phyloP scores from a whole-genome alignment of 2,797 vertebrate species.

The Eulemur rubriventer region DNA sequence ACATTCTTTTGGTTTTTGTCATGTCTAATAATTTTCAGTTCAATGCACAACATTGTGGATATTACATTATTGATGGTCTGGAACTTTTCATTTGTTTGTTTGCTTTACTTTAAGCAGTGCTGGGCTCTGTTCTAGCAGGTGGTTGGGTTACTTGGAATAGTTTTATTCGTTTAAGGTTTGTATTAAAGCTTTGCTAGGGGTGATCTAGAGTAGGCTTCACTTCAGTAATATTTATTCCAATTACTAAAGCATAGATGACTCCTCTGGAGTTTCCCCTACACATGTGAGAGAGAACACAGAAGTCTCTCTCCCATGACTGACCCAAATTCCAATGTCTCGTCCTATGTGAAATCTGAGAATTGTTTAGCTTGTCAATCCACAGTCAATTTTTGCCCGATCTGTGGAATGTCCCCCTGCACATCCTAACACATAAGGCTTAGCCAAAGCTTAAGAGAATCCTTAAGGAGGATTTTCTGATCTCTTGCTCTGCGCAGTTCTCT shows the following conservation, averaged over 20 bases:
- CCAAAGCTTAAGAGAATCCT: not conserved
- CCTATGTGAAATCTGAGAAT: not conserved
- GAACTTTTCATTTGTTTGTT: not conserved
- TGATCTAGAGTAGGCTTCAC: too few relatives aligned
- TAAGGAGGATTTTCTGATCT: accelerated
- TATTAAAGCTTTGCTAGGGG: not conserved
- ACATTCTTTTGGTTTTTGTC: not conserved
- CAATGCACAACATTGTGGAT: not conserved
- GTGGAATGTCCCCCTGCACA: too few relatives aligned
- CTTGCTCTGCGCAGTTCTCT: not conserved
- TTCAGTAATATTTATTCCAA: not conserved
- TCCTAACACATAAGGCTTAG: not conserved
- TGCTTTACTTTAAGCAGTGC: not conserved
- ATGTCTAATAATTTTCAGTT: not conserved
- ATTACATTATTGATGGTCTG: not conserved
- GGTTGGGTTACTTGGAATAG: not conserved
- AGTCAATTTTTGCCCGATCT: not conserved
- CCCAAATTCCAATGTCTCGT: not conserved
- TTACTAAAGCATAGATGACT: not conserved
- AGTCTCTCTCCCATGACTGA: not conserved
- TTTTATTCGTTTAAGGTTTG: not conserved
- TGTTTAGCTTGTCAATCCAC: not conserved
- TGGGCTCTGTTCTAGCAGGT: not conserved
- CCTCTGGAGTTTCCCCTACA: not conserved
- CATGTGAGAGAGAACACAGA: not conserved